phyloP scores from a whole-genome alignment of 2,797 vertebrate species.

The Anabacerthia variegaticeps region DNA sequence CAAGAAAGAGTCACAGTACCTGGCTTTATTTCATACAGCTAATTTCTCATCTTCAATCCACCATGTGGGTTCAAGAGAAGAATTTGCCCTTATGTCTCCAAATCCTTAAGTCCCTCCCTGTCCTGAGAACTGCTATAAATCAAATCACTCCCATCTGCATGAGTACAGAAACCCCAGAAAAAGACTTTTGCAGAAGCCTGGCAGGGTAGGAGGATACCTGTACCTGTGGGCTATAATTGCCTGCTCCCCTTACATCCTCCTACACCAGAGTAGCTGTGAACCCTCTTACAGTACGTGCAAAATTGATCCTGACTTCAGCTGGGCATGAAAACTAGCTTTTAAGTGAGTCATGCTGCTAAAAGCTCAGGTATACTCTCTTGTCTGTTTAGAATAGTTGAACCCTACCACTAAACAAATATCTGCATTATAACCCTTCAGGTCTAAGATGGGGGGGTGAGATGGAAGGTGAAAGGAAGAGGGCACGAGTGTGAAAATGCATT shows the following conservation, averaged over 20 bases:
- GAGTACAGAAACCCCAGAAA: background rate
- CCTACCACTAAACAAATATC: background rate
- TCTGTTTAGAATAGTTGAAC: background rate
- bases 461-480: background rate
- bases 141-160: background rate
- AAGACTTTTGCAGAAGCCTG: background rate
- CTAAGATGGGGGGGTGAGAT: background rate
- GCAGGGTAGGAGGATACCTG: background rate
- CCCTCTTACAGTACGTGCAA: background rate
- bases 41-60: slow-evolving; percentile 19
- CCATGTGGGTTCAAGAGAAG: background rate
- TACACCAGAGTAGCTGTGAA: background rate
- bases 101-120: background rate
- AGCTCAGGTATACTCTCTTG: background rate
- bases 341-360: background rate
- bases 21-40: slow-evolving; percentile 39
- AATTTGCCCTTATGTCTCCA: slow-evolving; percentile 25
- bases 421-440: background rate
- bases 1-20: slow-evolving; percentile 35
- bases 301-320: background rate
- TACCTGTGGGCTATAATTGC: background rate
- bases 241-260: background rate
- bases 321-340: background rate
- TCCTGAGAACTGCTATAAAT: background rate
- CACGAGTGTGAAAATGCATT: background rate